Evolutionary conservation across 2,888 invertebrate species (phyloP).

Genomic region (Acholoe squamosa): DNA sequence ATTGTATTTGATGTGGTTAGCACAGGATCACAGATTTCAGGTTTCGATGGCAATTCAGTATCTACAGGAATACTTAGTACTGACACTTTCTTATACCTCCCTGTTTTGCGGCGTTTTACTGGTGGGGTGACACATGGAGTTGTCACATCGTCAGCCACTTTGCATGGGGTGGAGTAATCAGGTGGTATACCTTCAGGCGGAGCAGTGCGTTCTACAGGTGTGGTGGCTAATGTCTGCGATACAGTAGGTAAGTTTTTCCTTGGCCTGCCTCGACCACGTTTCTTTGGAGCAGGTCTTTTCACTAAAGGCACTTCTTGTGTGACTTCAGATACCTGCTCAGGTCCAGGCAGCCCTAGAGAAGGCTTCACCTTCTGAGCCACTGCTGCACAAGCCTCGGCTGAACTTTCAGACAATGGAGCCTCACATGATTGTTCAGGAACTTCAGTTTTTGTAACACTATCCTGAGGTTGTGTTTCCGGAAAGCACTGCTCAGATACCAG

Average conservation of each 20-base stretch:
- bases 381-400: neutral
- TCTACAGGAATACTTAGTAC: too few species aligned
- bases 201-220: neutral
- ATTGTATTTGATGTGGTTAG: too few species aligned
- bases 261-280: slow-evolving; percentile 33
- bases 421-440: neutral
- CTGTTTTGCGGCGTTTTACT: neutral
- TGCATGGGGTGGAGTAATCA: neutral
- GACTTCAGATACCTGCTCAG: neutral
- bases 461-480: neutral
- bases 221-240: neutral
- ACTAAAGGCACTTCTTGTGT: neutral
- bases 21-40: too few species aligned
- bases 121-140: neutral
- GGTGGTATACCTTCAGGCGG: neutral
- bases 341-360: slow-evolving; percentile 18
- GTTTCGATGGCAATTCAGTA: too few species aligned
- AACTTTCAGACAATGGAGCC: neutral
- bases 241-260: slow-evolving; percentile 2
- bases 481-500: neutral
- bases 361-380: neutral
- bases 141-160: neutral
- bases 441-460: neutral
- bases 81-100: neutral
- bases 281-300: neutral